Conservation (phyloP, 2,888 invertebrate species). For the Leptopterna dolabrata region DNA sequence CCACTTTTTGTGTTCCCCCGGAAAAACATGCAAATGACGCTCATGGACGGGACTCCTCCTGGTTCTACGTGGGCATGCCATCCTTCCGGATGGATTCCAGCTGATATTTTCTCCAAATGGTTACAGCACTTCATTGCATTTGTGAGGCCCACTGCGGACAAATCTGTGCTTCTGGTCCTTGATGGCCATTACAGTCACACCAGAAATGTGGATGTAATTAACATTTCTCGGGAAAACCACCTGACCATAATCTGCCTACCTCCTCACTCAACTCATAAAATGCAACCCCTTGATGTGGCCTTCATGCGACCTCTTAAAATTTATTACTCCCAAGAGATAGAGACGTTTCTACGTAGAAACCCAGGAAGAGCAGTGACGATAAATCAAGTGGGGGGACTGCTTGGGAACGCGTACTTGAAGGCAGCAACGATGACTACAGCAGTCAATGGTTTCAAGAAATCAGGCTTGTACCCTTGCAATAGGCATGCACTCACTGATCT, state of each 20-base stretch:
- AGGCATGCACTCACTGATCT: slow-evolving; percentile 60
- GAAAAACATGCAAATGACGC: slow-evolving; percentile 64
- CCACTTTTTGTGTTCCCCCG: slow-evolving; percentile 65
- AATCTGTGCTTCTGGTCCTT: slow-evolving; percentile 62
- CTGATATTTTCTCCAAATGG: slow-evolving; percentile 64
- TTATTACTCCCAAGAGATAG: slow-evolving; percentile 53
- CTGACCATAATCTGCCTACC: slow-evolving; percentile 57
- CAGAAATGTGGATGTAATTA: no score
- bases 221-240: slow-evolving; percentile 54
- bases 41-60: slow-evolving; percentile 64
- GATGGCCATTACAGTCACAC: no score
- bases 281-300: slow-evolving; percentile 58
- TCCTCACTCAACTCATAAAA: no score
- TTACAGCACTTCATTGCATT: slow-evolving; percentile 64
- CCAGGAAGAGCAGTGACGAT: slow-evolving; percentile 60
- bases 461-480: slow-evolving; percentile 63
- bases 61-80: slow-evolving; percentile 63
- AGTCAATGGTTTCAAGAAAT: slow-evolving; percentile 61
- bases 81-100: slow-evolving; percentile 65
- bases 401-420: slow-evolving; percentile 63
- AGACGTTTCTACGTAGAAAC: slow-evolving; percentile 59
- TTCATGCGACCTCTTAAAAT: slow-evolving; percentile 59
- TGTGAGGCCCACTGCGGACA: slow-evolving; percentile 62
- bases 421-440: slow-evolving; percentile 60
- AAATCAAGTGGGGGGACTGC: no score